A percentile compares a stretch with the other conserved stretches of the same genome.
These are phyloP conservation scores for Macrobrachium nipponense DNA, from an alignment of 1,140 invertebrate species.

Conservation along the genomic window DNA sequence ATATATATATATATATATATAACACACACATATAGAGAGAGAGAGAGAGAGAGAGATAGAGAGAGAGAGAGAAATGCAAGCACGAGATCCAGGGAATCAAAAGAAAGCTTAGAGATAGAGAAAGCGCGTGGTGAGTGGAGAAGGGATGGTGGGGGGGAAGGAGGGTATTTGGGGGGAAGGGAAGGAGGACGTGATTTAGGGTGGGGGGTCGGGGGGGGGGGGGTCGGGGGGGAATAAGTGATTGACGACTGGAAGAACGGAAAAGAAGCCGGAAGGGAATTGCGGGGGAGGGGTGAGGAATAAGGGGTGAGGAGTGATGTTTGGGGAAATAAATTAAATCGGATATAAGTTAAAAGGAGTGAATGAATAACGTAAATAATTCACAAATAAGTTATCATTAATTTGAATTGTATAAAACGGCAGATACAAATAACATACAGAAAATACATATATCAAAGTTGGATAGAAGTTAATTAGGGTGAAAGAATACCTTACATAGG, in stretches of 20 bases:
- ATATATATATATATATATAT: no score
- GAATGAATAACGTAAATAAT: no score
- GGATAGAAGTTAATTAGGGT: no score
- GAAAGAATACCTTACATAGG: no score
- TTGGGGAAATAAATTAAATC: background rate
- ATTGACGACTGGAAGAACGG: background rate
- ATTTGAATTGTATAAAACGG: no score
- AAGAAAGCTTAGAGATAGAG: background rate
- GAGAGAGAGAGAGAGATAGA: conserved; percentile 13
- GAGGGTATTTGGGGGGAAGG: background rate
- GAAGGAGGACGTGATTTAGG: background rate
- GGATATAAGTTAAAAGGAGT: no score
- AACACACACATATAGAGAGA: no score
- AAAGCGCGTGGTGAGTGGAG: background rate
- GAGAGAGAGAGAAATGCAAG: background rate
- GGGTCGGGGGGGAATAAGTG: background rate
- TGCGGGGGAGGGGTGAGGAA: background rate
- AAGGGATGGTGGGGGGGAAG: background rate
- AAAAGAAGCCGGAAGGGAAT: conserved; percentile 2
- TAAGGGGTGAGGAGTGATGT: background rate
- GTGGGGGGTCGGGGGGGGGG: background rate
- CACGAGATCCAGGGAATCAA: background rate
- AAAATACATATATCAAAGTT: no score
- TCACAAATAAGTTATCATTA: no score
- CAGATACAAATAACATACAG: no score